Base-by-base conservation (phyloP, 2,113 vertebrate genomes). In the Poicephalus meyeri region DNA sequence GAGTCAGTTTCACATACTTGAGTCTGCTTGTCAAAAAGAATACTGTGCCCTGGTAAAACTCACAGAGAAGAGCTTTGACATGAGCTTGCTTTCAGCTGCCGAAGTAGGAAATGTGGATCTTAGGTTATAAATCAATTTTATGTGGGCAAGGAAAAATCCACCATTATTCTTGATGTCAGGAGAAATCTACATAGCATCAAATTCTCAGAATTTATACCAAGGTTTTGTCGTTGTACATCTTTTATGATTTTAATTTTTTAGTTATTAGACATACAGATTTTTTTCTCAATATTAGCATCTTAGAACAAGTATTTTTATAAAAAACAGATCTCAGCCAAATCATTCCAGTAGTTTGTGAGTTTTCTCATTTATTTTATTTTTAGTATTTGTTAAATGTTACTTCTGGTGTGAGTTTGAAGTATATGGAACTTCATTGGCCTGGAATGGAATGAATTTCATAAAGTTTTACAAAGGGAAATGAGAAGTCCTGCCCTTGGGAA, bases 81-180 rank as follows among this genome's bases (percentile, higher is more conserved):
- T 93, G 84, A 74, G 33, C 42, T 84, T 5, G 71, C 46, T 74
- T 60, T 37, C 47, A 89, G 46, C 69, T 91, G 65, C 46, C 69
- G 73, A 92, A 58, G 50, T 64, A 39, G 89, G 84, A 89, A 84
- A 81, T 68, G 69, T 94, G 24, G 21, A 52, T 92, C 69, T 77
- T 77, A 28, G 21, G 65, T 83, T 77, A 80, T 66, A 91, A 94
- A 89, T 91, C 77, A 80, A 16, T 92, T 95, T 94, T 91, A 66
- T 80, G 60, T n/a, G 42, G 84, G 31, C 31, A 91, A 91, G 73
- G 53, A 66, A 95, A 89, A 89, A 66, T 71, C 31, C 11, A 66
- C 87, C 55, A 37, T 91, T 91, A 70, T 83, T 92, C 76, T 92
- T 94, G 49, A 47, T 58, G 55, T 80, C 80, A 95, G 53, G 25